Evolutionary conservation across 2,797 vertebrate genomes (phyloP), one percentile per base, ranked within the genome.

Genomic region (Ctenosaura bakeri): DNA sequence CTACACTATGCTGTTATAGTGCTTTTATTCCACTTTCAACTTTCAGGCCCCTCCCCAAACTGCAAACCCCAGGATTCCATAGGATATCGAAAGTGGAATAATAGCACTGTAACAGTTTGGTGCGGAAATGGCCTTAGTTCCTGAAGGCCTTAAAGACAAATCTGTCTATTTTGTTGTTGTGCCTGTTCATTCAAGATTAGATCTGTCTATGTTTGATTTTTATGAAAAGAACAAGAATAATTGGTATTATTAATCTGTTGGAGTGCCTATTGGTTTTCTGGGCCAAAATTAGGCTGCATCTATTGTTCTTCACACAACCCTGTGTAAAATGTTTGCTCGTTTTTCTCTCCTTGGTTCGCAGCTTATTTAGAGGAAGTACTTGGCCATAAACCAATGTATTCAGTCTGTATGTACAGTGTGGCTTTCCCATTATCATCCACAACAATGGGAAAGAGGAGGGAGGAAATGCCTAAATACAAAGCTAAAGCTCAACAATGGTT

Each of bases 201-300:
- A 50, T 62, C 32, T n/a, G 3, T 18, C 13, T 50, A 59, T 10
- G 2, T n/a, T 81, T 35, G 54, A 81, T 52, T 80, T 80, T 50
- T 18, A 56, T 18, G 54, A 22, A 81, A 81, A 56, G 32, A 59
- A 35, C 52, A 59, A 81, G n/a, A 35, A 8, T 59, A 18, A 81
- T n/a, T 2, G 14, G 52, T 56, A 80, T 54, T 54, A 80, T 80
- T 80, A 29, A 4, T 80, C 46, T 54, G 29, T 50, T 73, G 94
- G 74, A 85, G 73, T 54, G 64, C 29, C 91, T 92, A 90, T 94
- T 91, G 6, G 56, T 91, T 92, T 89, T 88, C 56, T 12, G 8
- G 64, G 74, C n/a, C 16, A 86, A 24, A 16, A 18, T 13, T 88
- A 56, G 88, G 42, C 83, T 94, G 93, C 66, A n/a, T n/a, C 46